Base-by-base conservation (phyloP, 2,113 vertebrate genomes). In the Paratilapia polleni region DNA sequence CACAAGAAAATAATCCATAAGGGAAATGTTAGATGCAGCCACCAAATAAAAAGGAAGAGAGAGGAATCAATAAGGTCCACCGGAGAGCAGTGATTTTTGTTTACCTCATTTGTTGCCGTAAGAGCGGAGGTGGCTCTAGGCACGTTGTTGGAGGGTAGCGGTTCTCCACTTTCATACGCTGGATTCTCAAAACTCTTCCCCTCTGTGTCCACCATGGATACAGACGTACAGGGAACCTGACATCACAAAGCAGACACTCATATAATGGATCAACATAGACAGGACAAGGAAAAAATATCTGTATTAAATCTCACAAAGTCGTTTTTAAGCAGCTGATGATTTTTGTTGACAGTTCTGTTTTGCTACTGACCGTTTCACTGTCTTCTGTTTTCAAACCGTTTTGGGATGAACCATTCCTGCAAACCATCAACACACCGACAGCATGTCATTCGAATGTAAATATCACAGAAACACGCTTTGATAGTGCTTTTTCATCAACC, bases 171-270 rank as follows among this genome's bases (percentile, higher is more conserved):
- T 17, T 80, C 80, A 36, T 95, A 96, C 0, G 75, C 68, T 4
- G 94, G 95, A 63, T 96, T 96, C 56, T 93, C 93, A 82, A 95
- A 96, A 78, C 47, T 93, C 75, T 83, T 94, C 2, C 38, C 85
- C 1, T 81, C 62, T 0, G 58, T 3, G 22, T 81, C 86, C 66
- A 41, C 64, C 62, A 83, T 89, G 57, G 88, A 77, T 57, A 94
- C 84, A 6, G 91, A 88, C 6, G 80, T 86, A 13, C 22, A 87
- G 43, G 92, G 81, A n/a, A 92, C 93, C 94, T 95, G 90, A 36
- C 24, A 14, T 17, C 34, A 66, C 57, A 61, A 38, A 73, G 41
- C 28, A 77, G n/a, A 47, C 5, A 20, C 10, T 6, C 19, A 12
- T 11, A 4, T 19, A 63, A 81, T 61, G 47, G 61, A 28, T 56